These are phyloP conservation scores for Bubo scandiacus DNA, from an alignment of 2,113 vertebrate genomes.

Conservation along the genomic window DNA sequence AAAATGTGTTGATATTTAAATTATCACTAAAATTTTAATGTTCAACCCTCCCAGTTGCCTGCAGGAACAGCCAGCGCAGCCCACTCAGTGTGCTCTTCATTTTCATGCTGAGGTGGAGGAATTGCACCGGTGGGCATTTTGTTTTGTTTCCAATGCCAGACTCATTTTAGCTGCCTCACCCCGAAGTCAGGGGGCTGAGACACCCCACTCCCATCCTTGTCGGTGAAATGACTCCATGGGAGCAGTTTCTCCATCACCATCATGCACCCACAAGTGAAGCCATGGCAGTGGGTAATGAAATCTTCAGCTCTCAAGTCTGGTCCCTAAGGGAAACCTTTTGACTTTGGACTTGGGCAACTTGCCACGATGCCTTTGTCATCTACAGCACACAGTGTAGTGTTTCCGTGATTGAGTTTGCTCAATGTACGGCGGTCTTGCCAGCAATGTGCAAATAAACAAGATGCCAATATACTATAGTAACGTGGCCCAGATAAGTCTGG, in stretches of 20 bases:
- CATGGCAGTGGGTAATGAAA: fast-evolving
- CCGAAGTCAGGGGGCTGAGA: background rate
- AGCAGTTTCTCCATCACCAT: background rate
- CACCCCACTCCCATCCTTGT: fast-evolving
- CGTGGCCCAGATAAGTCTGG: background rate
- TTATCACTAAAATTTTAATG: background rate
- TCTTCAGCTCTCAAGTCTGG: fast-evolving
- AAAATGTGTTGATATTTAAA: background rate
- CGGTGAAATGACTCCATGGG: background rate
- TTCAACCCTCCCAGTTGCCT: background rate
- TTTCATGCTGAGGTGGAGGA: background rate
- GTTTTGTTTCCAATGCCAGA: background rate
- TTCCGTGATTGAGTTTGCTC: background rate
- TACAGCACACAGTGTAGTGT: background rate
- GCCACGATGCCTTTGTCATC: background rate
- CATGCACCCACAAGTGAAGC: background rate
- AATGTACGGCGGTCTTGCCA: fast-evolving
- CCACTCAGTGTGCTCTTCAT: fast-evolving
- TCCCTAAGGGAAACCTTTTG: background rate
- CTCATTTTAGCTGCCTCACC: background rate
- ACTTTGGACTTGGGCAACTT: background rate
- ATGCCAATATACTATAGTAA: slow-evolving; percentile 25
- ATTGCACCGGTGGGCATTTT: fast-evolving
- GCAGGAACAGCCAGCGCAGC: background rate
- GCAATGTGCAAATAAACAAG: background rate